Evolutionary conservation across 1,140 invertebrate genomes (phyloP), one percentile per base, ranked within the genome.

Genomic region (Amphibalanus amphitrite): DNA sequence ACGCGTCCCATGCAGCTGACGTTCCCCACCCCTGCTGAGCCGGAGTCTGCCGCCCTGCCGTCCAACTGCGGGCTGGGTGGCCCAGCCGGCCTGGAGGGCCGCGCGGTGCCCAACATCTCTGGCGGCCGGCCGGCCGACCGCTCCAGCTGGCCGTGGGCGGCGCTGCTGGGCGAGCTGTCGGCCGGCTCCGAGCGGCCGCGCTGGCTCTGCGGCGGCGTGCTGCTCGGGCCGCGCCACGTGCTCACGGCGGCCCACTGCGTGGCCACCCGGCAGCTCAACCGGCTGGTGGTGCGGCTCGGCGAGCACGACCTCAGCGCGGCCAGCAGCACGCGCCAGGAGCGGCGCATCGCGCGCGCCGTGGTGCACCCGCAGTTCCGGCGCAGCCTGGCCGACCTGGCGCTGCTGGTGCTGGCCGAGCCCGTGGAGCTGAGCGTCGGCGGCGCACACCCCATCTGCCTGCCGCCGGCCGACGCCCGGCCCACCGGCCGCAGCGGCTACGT

Each of bases 191-290:
- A 23, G 10, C 1, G 17, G 10, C 13, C 20, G 47, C 47, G 17
- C 6, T 59, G 47, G 47, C 70, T 69, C 71, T 95, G 92, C 78
- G 92, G 93, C 17, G 93, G 93, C 40, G 92, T 94, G 0, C 84
- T 95, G 3, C 92, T 93, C 74, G 90, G 89, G 3, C 88, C 86
- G 72, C 86, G 86, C 79, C 93, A 88, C 77, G 91, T 94, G 8
- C 71, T 80, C 28, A 95, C 92, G 0, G 92, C 92, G 0, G 93
- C 92, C 20, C 93, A 95, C 84, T 95, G 93, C 68, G 26, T 72
- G 3, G 30, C 65, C 4, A 6, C 4, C 65, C 15, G 17, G 13
- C 10, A 15, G 6, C 6, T 3, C 33, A 29, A 29, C 33, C 38
- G 38, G 17, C 30, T 64, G 29, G 8, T 26, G 17, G 28, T 71